These are phyloP conservation scores for Phoenicopterus ruber DNA, from an alignment of 2,113 vertebrate species.

Conservation along the genomic window DNA sequence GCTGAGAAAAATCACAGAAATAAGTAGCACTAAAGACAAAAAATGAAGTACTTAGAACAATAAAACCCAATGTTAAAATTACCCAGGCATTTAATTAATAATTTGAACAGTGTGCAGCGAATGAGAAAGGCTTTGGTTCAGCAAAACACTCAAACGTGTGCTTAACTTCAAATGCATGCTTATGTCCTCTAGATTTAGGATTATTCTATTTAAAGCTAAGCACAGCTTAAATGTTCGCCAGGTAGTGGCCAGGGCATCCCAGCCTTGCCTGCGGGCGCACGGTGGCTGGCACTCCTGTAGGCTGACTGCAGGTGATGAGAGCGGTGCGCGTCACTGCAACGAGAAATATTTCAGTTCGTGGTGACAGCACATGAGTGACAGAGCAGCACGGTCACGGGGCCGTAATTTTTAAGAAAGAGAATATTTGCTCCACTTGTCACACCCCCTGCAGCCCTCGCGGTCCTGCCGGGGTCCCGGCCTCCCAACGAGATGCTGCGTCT, in stretches of 20 bases:
- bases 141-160: not conserved
- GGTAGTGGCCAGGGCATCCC: too few relatives aligned
- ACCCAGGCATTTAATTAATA: constrained; percentile 13
- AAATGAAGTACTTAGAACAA: not conserved
- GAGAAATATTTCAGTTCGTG: rapidly evolving
- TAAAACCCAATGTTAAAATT: not conserved
- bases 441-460: rapidly evolving
- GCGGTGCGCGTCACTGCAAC: rapidly evolving
- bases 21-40: not conserved
- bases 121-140: not conserved
- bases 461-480: too few relatives aligned
- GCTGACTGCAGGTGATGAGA: too few relatives aligned
- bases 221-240: rapidly evolving
- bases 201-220: not conserved
- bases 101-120: not conserved
- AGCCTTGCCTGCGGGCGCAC: too few relatives aligned
- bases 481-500: rapidly evolving
- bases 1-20: not conserved
- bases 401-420: not conserved
- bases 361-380: rapidly evolving
- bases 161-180: not conserved
- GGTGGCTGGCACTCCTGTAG: rapidly evolving
- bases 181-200: not conserved
- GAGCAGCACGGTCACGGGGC: rapidly evolving
- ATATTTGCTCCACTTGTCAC: rapidly evolving